Evolutionary conservation across 2,797 vertebrate species (phyloP).

Genomic region (Cephalopachus bancanus): DNA sequence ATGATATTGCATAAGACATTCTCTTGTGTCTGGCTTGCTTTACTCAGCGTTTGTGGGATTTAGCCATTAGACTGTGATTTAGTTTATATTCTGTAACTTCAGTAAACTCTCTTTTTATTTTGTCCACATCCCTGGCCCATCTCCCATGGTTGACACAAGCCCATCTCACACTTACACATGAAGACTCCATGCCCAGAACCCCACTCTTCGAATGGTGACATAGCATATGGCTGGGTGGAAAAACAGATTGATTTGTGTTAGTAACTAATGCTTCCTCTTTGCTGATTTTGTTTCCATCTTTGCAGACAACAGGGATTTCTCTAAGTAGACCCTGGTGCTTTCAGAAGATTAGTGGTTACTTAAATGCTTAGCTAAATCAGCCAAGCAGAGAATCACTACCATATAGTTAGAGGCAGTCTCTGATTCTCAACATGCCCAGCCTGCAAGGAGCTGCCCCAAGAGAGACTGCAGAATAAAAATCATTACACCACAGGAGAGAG

Average conservation of each 20-base stretch:
- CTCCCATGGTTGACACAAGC: constrained; percentile 30
- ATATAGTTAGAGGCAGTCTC: constrained; percentile 69
- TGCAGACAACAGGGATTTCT: constrained; percentile 85
- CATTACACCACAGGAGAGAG: neutral
- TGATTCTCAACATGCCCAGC: constrained; percentile 65
- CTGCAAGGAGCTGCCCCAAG: constrained; percentile 73
- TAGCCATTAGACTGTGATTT: constrained; percentile 23
- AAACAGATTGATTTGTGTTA: constrained; percentile 79
- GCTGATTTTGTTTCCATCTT: constrained; percentile 83
- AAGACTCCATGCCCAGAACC: neutral
- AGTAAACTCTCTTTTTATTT: constrained; percentile 1
- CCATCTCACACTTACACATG: constrained; percentile 12
- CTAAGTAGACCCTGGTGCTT: constrained; percentile 85
- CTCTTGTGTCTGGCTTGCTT: neutral
- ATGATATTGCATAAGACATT: neutral
- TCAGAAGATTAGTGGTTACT: constrained; percentile 85
- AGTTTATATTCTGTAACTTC: constrained; percentile 40
- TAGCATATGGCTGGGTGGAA: constrained; percentile 14
- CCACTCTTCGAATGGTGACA: neutral
- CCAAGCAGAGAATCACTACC: constrained; percentile 82
- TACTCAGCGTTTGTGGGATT: neutral
- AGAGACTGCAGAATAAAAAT: constrained; percentile 56
- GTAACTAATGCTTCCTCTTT: constrained; percentile 79
- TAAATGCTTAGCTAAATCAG: constrained; percentile 85
- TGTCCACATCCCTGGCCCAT: constrained; percentile 1